Base-by-base conservation (phyloP, 2,888 invertebrate species). In the Lottia scabra region DNA sequence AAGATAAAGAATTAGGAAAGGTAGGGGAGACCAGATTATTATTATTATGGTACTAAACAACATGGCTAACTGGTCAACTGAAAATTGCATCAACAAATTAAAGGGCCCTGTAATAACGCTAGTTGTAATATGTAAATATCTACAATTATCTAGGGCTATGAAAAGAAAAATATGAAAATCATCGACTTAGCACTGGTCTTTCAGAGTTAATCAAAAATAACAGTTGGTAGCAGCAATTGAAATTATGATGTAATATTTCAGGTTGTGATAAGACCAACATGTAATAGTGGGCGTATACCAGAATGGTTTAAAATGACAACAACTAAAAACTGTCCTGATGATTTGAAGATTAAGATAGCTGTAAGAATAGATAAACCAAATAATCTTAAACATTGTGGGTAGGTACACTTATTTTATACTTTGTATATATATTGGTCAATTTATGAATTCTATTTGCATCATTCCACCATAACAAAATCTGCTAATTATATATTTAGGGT, bases 361-460 rank as follows among this genome's bases (percentile, higher is more conserved):
- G 97, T 99, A 88, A 92, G 98, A 79, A 98, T 99, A 94, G 99
- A 99, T 89, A 99, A 98, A 89, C 99, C 99, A 15, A 92, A 98
- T 78, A 99, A 99, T 90, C 96, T 99, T 96, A 99, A 99, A 89
- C 99, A 99, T 90, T 99, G 99, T 90, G 98, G 98, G 93, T 95
- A 90, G 90, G 92, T 77, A 19, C 26, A 19, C 8, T 67, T 45
- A 16, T n/a, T 71, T 48, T 15, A 67, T 46, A 15, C 8, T 27
- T n/a, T 16, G 12, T 15, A 27, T 16, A 69, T 30, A 13, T 44
- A 67, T 19, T 30, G 3, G n/a, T n/a, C n/a, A n/a, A n/a, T n/a
- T n/a, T n/a, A n/a, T n/a, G n/a, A n/a, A n/a, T n/a, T n/a, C n/a
- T n/a, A n/a, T n/a, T n/a, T n/a, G n/a, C n/a, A n/a, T n/a, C n/a